Evolutionary conservation across 2,797 vertebrate genomes (phyloP).

Genomic region (Halcyon chelicuti): DNA sequence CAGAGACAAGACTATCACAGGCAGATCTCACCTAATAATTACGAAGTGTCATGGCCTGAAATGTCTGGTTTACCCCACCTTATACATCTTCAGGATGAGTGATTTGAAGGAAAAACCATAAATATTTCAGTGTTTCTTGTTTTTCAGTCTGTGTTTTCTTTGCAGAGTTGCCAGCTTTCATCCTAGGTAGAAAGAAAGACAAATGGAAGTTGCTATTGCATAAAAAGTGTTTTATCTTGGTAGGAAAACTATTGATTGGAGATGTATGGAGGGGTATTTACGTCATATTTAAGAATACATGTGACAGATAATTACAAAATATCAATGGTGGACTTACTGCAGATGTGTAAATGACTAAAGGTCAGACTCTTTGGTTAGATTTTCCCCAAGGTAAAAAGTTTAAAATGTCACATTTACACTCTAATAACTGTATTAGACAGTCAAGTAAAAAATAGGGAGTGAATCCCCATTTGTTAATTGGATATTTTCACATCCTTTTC

Average conservation of each 20-base stretch:
- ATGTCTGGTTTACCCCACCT: background rate
- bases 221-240: background rate
- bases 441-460: background rate
- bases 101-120: background rate
- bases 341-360: constrained; percentile 39
- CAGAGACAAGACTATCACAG: background rate
- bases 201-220: background rate
- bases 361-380: constrained; percentile 30
- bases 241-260: background rate
- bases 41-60: background rate
- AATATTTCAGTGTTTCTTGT: background rate
- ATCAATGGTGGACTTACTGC: background rate
- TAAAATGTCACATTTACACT: constrained; percentile 65
- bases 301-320: constrained; percentile 13
- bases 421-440: constrained; percentile 17
- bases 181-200: background rate
- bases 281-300: background rate
- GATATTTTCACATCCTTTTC: background rate
- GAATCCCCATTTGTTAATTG: background rate
- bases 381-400: constrained; percentile 18
- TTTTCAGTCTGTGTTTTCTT: background rate
- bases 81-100: background rate
- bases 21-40: background rate
- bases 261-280: background rate
- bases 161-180: background rate